Percentiles rank a stretch among this genome's conserved stretches.
These are phyloP conservation scores for Desoria tigrina DNA, from an alignment of 2,888 invertebrate genomes.

Conservation along the genomic window DNA sequence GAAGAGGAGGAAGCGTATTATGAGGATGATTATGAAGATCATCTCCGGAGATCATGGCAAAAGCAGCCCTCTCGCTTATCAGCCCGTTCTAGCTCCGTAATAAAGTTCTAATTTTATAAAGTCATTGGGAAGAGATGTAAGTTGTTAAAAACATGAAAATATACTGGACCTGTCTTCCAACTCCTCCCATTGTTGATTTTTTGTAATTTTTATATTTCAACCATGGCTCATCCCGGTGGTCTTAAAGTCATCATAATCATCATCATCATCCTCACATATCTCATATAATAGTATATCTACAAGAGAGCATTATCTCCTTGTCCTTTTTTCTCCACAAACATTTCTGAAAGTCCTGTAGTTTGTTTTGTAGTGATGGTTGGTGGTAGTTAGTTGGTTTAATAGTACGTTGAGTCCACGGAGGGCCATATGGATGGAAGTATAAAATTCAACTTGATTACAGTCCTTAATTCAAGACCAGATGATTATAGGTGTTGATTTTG, in stretches of 20 bases:
- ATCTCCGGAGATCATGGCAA: no score
- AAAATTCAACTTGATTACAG: constrained; percentile 53
- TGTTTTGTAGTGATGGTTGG: no score
- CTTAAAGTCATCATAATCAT: constrained; percentile 30
- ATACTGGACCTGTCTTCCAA: constrained; percentile 51
- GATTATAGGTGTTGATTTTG: constrained; percentile 54
- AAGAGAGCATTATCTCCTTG: no score
- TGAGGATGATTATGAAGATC: no score
- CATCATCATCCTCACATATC: not conserved
- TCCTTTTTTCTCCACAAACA: no score
- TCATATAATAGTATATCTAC: not conserved
- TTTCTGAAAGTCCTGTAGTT: no score
- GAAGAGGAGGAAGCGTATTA: no score
- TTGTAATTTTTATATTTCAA: constrained; percentile 31
- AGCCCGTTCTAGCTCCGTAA: constrained; percentile 20
- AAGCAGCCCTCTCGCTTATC: no score
- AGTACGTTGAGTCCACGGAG: not conserved
- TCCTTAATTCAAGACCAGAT: constrained; percentile 54
- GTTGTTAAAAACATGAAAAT: constrained; percentile 51
- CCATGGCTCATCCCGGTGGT: constrained; percentile 50
- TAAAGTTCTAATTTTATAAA: constrained; percentile 54
- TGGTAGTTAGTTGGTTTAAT: no score
- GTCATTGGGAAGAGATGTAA: constrained; percentile 50
- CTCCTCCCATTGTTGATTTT: constrained; percentile 52
- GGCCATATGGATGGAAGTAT: constrained; percentile 40